Base-by-base conservation (phyloP, 2,797 vertebrate genomes). In the Poecilia picta region DNA sequence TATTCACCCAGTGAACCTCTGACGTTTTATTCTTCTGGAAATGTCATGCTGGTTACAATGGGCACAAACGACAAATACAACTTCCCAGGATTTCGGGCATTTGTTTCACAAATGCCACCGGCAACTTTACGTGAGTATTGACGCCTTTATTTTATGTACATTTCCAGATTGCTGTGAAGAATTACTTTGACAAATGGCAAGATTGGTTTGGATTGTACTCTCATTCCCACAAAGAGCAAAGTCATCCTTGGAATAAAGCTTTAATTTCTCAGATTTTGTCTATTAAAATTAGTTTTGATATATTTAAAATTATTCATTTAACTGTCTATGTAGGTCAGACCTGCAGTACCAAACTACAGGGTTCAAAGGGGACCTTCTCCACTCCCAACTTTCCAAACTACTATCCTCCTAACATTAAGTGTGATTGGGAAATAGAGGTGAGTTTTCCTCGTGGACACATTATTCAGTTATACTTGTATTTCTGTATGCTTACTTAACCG, bases 1-100 rank as follows among this genome's bases (percentile, higher is more conserved):
- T 97, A 96, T 25, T 92, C 96, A 0, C 97, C 96, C 0, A 97
- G 95, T 62, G 95, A 97, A 84, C 97, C 96, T 18, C 87, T 98
- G 87, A 94, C 95, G 87, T 97, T 98, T 89, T 81, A 97, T 74
- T 98, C 98, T n/a, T 99, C 98, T n/a, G 89, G 97, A 51, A 99
- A 99, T 0, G 97, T 99, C 84, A 95, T 99, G 96, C 94, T 99
- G 3, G 89, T 99, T 87, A 96, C 95, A 0, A 85, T 99, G 89
- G 93, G 96, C 51, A 97, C 97, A 51, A 95, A 97, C 45, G 93
- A 96, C 0, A 45, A 80, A 0, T 87, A 86, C 1, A 94, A 97
- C 75, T 97, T 92, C 79, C 97, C 97, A 0, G 98, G 98, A 2
- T 98, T 99, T 68, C 94, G 94, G 91, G 98, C 98, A 0, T 59